Conservation (phyloP, 2,888 invertebrate genomes). For the Macrostomum cliftonense region DNA sequence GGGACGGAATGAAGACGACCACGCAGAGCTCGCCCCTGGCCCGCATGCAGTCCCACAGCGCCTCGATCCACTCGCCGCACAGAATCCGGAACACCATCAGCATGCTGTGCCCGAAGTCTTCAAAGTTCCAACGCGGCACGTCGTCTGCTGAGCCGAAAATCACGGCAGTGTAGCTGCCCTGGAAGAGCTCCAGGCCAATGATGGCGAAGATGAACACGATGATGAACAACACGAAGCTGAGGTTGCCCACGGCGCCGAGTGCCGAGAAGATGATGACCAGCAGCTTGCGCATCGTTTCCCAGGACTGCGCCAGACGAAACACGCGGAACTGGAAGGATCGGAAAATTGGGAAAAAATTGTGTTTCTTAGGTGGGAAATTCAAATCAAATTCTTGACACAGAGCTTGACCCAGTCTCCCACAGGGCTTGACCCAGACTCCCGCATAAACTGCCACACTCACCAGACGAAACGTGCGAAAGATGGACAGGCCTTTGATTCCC, state of each 20-base stretch:
- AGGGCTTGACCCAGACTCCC: too few species aligned
- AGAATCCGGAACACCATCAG: constrained; percentile 95
- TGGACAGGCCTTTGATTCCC: constrained; percentile 72
- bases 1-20: constrained; percentile 75
- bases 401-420: too few species aligned
- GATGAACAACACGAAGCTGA: constrained; percentile 79
- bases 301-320: constrained; percentile 81
- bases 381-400: too few species aligned
- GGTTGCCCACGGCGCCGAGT: constrained; percentile 80
- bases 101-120: constrained; percentile 85
- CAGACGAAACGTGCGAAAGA: constrained; percentile 70
- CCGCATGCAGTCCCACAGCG: constrained; percentile 87
- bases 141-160: not conserved
- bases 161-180: constrained; percentile 58
- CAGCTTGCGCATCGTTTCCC: constrained; percentile 90
- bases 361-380: too few species aligned
- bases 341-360: too few species aligned
- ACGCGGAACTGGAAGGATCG: constrained; percentile 74
- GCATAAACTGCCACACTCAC: constrained; percentile 42
- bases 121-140: constrained; percentile 70
- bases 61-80: constrained; percentile 93
- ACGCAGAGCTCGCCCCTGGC: constrained; percentile 70
- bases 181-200: constrained; percentile 86
- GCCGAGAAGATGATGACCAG: constrained; percentile 87
- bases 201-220: constrained; percentile 95